Conservation (phyloP, 2,888 invertebrate genomes). For the Thelaira solivaga region DNA sequence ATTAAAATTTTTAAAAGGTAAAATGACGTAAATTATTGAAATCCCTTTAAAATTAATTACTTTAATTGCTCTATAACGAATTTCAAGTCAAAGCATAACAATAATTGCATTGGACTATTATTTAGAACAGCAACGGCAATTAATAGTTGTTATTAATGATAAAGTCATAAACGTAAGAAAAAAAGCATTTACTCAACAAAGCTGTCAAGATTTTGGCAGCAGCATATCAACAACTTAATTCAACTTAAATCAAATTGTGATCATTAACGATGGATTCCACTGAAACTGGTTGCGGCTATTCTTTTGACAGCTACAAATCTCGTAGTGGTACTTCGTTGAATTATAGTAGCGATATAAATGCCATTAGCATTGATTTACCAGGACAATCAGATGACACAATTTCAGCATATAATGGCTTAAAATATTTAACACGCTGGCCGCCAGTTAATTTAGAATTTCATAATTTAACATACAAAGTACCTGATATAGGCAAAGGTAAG, state of each 20-base stretch:
- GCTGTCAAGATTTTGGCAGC: slow-evolving; percentile 7
- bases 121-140: slow-evolving; percentile 6
- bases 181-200: neutral
- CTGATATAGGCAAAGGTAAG: slow-evolving; percentile 82
- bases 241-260: slow-evolving; percentile 1
- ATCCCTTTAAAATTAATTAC: slow-evolving; percentile 6
- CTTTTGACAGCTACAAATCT: slow-evolving; percentile 64
- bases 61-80: neutral
- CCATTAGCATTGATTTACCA: slow-evolving; percentile 71
- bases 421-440: slow-evolving; percentile 82
- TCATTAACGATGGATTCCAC: slow-evolving; percentile 60
- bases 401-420: slow-evolving; percentile 79
- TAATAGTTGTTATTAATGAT: neutral
- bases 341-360: slow-evolving; percentile 74
- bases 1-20: neutral
- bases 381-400: slow-evolving; percentile 79
- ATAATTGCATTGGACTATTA: neutral
- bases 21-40: slow-evolving; percentile 22
- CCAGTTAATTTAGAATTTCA: slow-evolving; percentile 90
- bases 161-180: neutral
- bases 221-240: neutral
- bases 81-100: neutral
- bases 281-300: slow-evolving; percentile 65
- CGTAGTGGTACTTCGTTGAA: slow-evolving; percentile 67
- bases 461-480: slow-evolving; percentile 89